phyloP scores from a whole-genome alignment of 1,140 invertebrate species.

The Zophobas atratus region DNA sequence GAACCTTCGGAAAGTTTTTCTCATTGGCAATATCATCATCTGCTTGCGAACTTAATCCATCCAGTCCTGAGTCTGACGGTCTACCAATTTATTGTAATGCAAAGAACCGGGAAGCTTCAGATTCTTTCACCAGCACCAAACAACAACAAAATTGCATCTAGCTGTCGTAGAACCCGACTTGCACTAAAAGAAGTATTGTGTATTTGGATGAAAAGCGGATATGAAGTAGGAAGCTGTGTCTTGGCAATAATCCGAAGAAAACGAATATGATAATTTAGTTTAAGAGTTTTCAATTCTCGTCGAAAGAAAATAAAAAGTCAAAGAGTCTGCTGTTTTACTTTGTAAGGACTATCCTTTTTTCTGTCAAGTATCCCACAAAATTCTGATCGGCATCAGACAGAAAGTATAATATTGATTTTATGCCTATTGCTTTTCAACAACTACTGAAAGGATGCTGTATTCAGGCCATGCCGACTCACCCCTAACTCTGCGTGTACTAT shows the following conservation, averaged over 20 bases:
- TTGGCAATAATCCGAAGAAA: conserved; percentile 25
- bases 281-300: conserved; percentile 22
- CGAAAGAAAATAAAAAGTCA: conserved; percentile 24
- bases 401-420: conserved; percentile 34
- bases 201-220: conserved; percentile 21
- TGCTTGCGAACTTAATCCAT: conserved; percentile 11
- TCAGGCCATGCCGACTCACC: conserved; percentile 6
- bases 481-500: conserved; percentile 12
- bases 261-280: conserved; percentile 25
- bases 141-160: conserved; percentile 22
- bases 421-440: conserved; percentile 33
- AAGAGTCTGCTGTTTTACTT: conserved; percentile 24
- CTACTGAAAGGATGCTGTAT: not conserved
- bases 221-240: not conserved
- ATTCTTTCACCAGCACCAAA: not conserved
- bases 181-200: conserved; percentile 33
- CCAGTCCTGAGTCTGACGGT: not conserved
- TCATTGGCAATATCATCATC: not conserved
- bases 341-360: conserved; percentile 9
- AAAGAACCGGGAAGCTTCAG: conserved; percentile 23
- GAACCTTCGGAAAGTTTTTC: too few species aligned
- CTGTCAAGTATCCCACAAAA: conserved; percentile 11
- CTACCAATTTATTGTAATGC: conserved; percentile 28
- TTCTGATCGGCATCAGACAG: conserved; percentile 30
- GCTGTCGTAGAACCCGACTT: conserved; percentile 2